Base-by-base conservation (phyloP, 64 coral and sea anemone genomes). In the Trachythela sp. region DNA sequence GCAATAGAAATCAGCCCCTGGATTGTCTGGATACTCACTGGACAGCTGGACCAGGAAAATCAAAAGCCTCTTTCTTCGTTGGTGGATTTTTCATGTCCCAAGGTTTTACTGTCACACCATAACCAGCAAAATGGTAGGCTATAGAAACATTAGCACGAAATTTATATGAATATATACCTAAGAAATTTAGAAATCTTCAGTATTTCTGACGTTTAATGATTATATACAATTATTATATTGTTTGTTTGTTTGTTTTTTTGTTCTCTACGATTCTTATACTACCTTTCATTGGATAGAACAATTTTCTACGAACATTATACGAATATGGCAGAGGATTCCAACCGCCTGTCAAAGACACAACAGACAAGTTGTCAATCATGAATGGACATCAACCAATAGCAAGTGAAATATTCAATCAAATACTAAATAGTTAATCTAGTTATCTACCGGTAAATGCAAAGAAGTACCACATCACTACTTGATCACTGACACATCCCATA, bases 81-180 rank as follows among this genome's bases (percentile, higher is more conserved):
- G 96, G 93, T 15, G 93, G 89, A 39, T 91, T 93, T 33, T 87
- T 70, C 37, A 85, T 22, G 6, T 48, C n/a, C 96, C 96, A 99
- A 1, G 96, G 93, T 45, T 95, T 98, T 11, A 77, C 68, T 24
- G 91, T 91, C 30, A 37, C 13, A 88, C 20, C 77, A 83, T 88
- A 94, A 36, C 93, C 85, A 29, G 89, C 96, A 80, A 95, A 99
- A 91, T 99, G 93, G 26, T 90, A 99, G 39, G 93, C 75, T 80
- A 68, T n/a, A 18, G 10, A 80, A 35, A 39, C 18, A 72, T 24
- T 11, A 32, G 30, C 5, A 7, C 5, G 64, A 70, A n/a, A n/a
- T n/a, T n/a, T n/a, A n/a, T n/a, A n/a, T n/a, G n/a, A n/a, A n/a
- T n/a, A n/a, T n/a, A n/a, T n/a, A n/a, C n/a, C n/a, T n/a, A n/a